Percentiles rank a stretch among this genome's conserved stretches.
These are phyloP conservation scores for Callipepla californica DNA, from an alignment of 2,113 vertebrate species.

Conservation along the genomic window DNA sequence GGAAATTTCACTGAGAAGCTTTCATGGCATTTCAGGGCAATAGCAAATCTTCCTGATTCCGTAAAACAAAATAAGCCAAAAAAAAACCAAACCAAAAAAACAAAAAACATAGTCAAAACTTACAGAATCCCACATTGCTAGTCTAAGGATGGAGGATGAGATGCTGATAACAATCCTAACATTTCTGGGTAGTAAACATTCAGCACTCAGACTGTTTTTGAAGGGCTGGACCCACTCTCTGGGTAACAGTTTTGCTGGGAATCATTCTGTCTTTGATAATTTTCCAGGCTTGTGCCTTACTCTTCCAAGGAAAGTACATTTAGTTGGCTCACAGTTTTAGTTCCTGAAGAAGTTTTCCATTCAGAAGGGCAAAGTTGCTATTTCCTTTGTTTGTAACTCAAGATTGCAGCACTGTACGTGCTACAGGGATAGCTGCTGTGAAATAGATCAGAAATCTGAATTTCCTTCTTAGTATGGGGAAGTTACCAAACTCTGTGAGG, in stretches of 20 bases:
- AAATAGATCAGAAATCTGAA: background rate
- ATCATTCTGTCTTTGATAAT: background rate
- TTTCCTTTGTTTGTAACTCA: background rate
- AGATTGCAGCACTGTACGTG: background rate
- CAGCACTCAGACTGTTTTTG: rapidly evolving
- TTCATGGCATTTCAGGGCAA: background rate
- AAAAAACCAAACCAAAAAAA: background rate
- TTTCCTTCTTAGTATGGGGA: background rate
- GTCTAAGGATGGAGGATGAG: background rate
- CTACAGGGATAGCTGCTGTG: background rate
- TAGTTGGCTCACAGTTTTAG: background rate
- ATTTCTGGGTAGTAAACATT: background rate
- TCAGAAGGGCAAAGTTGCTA: background rate
- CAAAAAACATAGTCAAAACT: background rate
- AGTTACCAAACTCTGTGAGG: background rate
- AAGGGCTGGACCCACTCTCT: background rate
- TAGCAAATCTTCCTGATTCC: background rate
- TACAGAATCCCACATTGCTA: background rate
- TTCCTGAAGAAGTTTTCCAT: background rate
- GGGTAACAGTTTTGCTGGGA: background rate
- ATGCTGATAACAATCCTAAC: background rate
- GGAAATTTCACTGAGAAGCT: background rate
- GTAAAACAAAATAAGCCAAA: background rate
- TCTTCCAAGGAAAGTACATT: background rate
- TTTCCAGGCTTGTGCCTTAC: background rate